These are phyloP conservation scores for Drosophila lowei DNA, from an alignment of 1,140 invertebrate species.

Conservation along the genomic window DNA sequence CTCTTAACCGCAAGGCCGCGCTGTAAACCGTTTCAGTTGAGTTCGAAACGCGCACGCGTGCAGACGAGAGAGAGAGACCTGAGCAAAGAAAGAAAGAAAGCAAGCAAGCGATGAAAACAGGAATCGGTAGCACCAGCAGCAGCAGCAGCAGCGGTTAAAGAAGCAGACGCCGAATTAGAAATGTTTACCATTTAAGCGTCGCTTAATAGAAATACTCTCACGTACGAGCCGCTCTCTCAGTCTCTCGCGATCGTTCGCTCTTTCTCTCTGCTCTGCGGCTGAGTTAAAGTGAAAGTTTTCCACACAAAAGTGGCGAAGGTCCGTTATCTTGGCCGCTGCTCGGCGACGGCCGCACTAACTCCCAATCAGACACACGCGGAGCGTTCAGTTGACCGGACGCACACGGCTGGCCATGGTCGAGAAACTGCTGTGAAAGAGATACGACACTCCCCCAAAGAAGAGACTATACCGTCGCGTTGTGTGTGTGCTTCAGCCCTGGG, in stretches of 20 bases:
- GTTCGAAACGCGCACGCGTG: constrained; percentile 74
- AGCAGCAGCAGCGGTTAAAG: constrained; percentile 29
- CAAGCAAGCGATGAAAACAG: constrained; percentile 47
- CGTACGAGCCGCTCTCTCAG: constrained; percentile 40
- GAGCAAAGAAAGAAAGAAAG: constrained; percentile 50
- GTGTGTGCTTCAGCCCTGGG: constrained; percentile 26
- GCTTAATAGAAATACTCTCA: constrained; percentile 70
- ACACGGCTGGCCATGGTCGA: constrained; percentile 40
- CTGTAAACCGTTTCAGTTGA: constrained; percentile 76
- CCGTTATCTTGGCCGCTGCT: constrained; percentile 78
- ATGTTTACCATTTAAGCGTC: constrained; percentile 78
- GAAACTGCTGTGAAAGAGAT: constrained; percentile 18
- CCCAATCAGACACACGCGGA: constrained; percentile 76
- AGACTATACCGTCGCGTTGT: constrained; percentile 21
- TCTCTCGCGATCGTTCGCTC: constrained; percentile 18
- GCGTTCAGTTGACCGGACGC: constrained; percentile 81
- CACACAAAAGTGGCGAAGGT: constrained; percentile 80
- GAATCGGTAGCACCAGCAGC: constrained; percentile 43
- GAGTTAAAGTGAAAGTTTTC: constrained; percentile 82
- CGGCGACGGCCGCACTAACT: constrained; percentile 54
- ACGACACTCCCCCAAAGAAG: background rate
- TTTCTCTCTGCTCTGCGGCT: constrained; percentile 26
- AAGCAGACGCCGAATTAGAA: constrained; percentile 68
- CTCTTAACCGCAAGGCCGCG: constrained; percentile 60
- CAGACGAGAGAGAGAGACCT: constrained; percentile 31